Evolutionary conservation across 2,797 vertebrate species (phyloP).

Genomic region (Catostomus latipinnis): DNA sequence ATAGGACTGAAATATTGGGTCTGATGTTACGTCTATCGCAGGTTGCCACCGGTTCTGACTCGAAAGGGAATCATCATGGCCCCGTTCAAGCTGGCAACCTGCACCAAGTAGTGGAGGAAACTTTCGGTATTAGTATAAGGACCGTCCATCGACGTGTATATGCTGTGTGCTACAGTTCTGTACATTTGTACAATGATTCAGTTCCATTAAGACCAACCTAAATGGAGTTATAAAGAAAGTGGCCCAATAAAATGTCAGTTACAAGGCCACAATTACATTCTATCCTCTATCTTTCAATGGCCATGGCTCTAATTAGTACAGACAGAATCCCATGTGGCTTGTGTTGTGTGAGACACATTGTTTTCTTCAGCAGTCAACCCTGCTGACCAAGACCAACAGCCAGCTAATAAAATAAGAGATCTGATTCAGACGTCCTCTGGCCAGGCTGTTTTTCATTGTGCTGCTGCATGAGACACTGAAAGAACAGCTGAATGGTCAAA

Average conservation of each 20-base stretch:
- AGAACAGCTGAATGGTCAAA: background rate
- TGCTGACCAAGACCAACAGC: constrained; percentile 25
- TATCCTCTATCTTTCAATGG: constrained; percentile 16
- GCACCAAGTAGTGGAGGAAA: no score
- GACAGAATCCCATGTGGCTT: constrained; percentile 20
- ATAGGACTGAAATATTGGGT: no score
- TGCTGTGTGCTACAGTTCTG: background rate
- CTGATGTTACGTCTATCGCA: no score
- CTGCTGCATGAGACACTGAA: constrained; percentile 21
- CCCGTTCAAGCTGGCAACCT: no score
- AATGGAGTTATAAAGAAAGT: constrained; percentile 39
- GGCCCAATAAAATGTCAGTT: constrained; percentile 42
- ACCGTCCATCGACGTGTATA: no score
- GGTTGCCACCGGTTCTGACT: no score
- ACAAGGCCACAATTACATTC: constrained; percentile 39
- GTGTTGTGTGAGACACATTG: constrained; percentile 22
- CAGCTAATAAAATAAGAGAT: constrained; percentile 19
- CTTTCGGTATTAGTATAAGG: no score
- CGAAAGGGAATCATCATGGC: no score
- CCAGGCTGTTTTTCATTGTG: constrained; percentile 5
- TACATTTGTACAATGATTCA: background rate
- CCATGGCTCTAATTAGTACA: constrained; percentile 21
- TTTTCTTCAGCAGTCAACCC: constrained; percentile 2
- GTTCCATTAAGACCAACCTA: constrained; percentile 8
- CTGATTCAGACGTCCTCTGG: constrained; percentile 21